Base-by-base conservation (phyloP, 2,888 invertebrate genomes). In the Microctonus aethiopoides region DNA sequence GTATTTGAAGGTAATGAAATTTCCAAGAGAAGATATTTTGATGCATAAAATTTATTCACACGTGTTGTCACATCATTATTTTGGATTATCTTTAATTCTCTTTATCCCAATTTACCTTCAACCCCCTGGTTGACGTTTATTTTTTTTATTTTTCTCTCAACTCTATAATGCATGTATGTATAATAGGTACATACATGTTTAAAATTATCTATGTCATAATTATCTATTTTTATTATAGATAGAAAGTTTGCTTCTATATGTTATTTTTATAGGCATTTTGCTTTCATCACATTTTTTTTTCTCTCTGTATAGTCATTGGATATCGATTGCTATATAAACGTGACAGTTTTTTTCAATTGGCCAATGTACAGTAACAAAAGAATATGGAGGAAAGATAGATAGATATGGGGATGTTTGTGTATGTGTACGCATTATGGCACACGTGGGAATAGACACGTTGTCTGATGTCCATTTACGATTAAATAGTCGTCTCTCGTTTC, bases 281-380 rank as follows among this genome's bases (percentile, higher is more conserved):
- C 52, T 24, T 16, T 60, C 67, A 26, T 51, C 32, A 26, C 46
- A 26, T 63, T 46, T 63, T 41, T 32, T 46, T 20, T 1, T 10
- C 39, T 36, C 51, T 5, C 36, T 26, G 22, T 29, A 26, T 29
- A 7, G 10, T 26, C 26, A 69, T 69, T 59, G 26, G 65, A 65
- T 65, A 69, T 69, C 64, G 69, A 69, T 69, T 60, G 46, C 54
- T 36, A 39, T 51, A 60, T n/a, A 69, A 65, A 69, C 69, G 69
- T 69, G 69, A 69, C 69, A 59, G n/a, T n/a, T 69, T 69, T 69
- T 69, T 52, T 22, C 64, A 65, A 69, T 69, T 32, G n/a, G 51
- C 10, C 20, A 46, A 46, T 16, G 46, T 46, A 46, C 46, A 16
- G 16, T n/a, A 46, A 6, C 16, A 7, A 16, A 16, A 46, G 16